Evolutionary conservation across 2,113 vertebrate genomes (phyloP).

Genomic region (Siniperca knerii): DNA sequence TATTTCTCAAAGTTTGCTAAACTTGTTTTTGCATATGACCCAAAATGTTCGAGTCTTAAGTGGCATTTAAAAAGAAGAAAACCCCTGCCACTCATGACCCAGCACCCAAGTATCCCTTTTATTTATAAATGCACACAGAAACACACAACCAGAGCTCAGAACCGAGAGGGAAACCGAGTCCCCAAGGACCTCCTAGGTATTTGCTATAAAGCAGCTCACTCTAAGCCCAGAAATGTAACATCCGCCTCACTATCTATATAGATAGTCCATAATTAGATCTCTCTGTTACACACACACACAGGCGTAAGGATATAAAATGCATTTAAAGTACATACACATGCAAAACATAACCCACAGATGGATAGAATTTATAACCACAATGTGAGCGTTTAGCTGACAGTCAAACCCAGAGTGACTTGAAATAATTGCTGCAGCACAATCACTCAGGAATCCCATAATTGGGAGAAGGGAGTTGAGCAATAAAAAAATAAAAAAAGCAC

Average conservation of each 20-base stretch:
- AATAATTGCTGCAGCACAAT: constrained; percentile 44
- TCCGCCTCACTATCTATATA: not conserved
- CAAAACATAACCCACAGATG: not conserved
- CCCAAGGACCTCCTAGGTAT: constrained; percentile 5
- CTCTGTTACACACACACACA: not conserved
- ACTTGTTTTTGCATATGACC: constrained; percentile 30
- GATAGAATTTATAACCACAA: constrained; percentile 28
- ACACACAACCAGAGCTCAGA: not conserved
- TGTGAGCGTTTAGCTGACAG: constrained; percentile 43
- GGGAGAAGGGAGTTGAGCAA: constrained; percentile 14
- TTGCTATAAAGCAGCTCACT: not conserved
- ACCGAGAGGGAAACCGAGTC: not conserved
- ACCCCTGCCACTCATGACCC: constrained; percentile 33
- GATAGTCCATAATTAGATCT: not conserved
- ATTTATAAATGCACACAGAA: constrained; percentile 10
- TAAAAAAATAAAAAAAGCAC: constrained; percentile 12
- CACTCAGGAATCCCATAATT: constrained; percentile 55
- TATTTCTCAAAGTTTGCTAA: constrained; percentile 5
- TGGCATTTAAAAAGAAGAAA: constrained; percentile 47
- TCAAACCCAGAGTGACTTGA: constrained; percentile 38
- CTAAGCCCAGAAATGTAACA: constrained; percentile 6
- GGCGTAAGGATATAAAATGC: not conserved
- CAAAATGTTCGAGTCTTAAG: not conserved
- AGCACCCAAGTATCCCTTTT: constrained; percentile 8
- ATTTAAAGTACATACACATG: not conserved